A percentile compares a stretch with the other conserved stretches of the same genome.
These are phyloP conservation scores for Danio choprae DNA, from an alignment of 2,797 vertebrate genomes.

Conservation along the genomic window DNA sequence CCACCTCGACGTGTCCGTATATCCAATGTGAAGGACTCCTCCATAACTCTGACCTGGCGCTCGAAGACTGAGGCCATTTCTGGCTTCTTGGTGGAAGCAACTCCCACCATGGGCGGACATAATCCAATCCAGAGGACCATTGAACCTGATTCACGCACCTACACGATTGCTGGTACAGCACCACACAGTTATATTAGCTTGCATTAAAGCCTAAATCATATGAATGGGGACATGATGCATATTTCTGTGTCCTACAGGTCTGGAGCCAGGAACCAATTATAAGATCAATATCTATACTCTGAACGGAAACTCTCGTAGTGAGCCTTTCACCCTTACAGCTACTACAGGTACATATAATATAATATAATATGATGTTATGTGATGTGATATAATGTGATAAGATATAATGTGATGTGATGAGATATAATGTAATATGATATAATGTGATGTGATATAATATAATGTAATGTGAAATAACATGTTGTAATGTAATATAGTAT, in stretches of 20 bases:
- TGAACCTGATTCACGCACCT: slow-evolving; percentile 80
- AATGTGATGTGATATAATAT: too few relatives aligned
- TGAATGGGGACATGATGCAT: not conserved
- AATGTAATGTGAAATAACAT: too few relatives aligned
- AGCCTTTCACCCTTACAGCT: slow-evolving; percentile 86
- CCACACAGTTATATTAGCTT: not conserved
- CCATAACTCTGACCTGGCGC: slow-evolving; percentile 93
- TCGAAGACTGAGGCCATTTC: slow-evolving; percentile 91
- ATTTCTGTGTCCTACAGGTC: slow-evolving; percentile 73
- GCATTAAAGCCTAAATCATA: not conserved
- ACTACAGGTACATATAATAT: slow-evolving; percentile 83
- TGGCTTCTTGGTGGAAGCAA: slow-evolving; percentile 90
- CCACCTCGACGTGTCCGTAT: slow-evolving; percentile 93
- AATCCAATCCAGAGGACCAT: slow-evolving; percentile 85
- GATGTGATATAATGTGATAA: not conserved
- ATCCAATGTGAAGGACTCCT: slow-evolving; percentile 87
- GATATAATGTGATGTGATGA: too few relatives aligned
- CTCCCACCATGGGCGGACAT: slow-evolving; percentile 78
- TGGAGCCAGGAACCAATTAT: slow-evolving; percentile 92
- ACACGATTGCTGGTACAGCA: slow-evolving; percentile 86
- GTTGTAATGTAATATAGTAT: too few relatives aligned
- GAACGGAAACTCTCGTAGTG: slow-evolving; percentile 89
- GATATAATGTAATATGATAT: not conserved
- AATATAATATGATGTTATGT: not conserved
- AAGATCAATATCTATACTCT: slow-evolving; percentile 93